Evolutionary conservation across 1,140 invertebrate species (phyloP), one percentile per base, ranked within the genome.

Genomic region (Teleogryllus occipitalis): DNA sequence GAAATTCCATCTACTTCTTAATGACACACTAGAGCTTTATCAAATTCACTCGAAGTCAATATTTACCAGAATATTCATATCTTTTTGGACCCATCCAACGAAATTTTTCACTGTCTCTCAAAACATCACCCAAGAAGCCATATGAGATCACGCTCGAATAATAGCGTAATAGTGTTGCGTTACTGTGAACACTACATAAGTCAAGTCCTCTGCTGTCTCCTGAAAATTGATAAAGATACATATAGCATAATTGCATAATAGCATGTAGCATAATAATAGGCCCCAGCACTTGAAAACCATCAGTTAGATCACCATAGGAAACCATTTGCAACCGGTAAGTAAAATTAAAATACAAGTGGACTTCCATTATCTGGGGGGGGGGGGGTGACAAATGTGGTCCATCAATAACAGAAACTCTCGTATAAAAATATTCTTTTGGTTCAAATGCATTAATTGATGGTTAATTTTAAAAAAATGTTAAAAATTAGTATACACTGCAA

Each of bases 31-130:
- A 39, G 27, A 39, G 27, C 27, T 39, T 39, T 39, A 39, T 39
- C 27, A 39, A 39, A 39, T 39, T 39, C 27, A 39, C 1, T 39
- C 27, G 27, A 39, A 39, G 27, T 39, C 27, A 39, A 15, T 79
- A 73, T 83, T 83, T 83, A 92, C 93, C 93, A 76, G 93, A 92
- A 86, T 92, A 95, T 84, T 96, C 92, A 84, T 97, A 97, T 81
- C 96, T 87, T 80, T 90, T 90, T n/a, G 96, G 95, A 54, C 96
- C 96, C 92, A 97, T 93, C 93, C 94, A 97, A 14, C 96, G 87
- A 82, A 93, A 92, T 76, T 91, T 91, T 83, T 97, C 96, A 84
- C 94, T 96, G 81, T 95, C 92, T 79, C 89, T 88, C 3, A 96
- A 89, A 46, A 96, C 91, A 86, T 97, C 95, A 6, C 96, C 96